Base-by-base conservation (phyloP, 2,797 vertebrate genomes). In the Lutjanus campechanus region DNA sequence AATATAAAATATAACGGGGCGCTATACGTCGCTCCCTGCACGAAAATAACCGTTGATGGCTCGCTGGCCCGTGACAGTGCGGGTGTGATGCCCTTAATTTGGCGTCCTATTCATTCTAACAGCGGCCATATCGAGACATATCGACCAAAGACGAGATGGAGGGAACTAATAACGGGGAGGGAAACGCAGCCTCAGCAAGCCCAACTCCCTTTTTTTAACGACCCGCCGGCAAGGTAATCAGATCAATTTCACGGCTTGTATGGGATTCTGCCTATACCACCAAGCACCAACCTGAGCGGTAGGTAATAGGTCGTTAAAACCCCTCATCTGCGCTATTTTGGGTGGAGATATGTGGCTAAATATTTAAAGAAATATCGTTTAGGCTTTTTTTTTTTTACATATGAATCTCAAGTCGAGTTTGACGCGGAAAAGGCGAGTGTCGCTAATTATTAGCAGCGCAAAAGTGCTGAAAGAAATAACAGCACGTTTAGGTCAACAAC, bases 201-300 rank as follows among this genome's bases (percentile, higher is more conserved):
- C 76, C 77, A 69, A 72, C 79, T 89, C 71, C 82, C 43, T 43
- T 87, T 89, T 29, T 41, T 64, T 70, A 62, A 86, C 79, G 91
- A 92, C 86, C 94, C 92, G 91, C 93, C 89, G 92, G 92, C 81
- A 76, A 92, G 88, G 90, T 93, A 95, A 96, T 96, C 95, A 93
- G 94, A 95, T 96, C 95, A 91, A 95, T 96, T 95, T 95, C 95
- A 95, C 92, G 95, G 91, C 84, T 90, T 72, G 90, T 79, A 53
- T 78, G 87, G 80, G 85, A 91, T 86, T 82, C 88, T 85, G 81
- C 88, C 87, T 73, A 7, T 83, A 84, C 87, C 84, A 80, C 84
- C 86, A 84, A 84, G 87, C 91, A 80, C 84, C 86, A 84, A 85
- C 88, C 91, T 90, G 92, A 75, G 88, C 92, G 90, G 71, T 69